Base-by-base conservation (phyloP, 2,113 vertebrate genomes). In the Vireo altiloquus region DNA sequence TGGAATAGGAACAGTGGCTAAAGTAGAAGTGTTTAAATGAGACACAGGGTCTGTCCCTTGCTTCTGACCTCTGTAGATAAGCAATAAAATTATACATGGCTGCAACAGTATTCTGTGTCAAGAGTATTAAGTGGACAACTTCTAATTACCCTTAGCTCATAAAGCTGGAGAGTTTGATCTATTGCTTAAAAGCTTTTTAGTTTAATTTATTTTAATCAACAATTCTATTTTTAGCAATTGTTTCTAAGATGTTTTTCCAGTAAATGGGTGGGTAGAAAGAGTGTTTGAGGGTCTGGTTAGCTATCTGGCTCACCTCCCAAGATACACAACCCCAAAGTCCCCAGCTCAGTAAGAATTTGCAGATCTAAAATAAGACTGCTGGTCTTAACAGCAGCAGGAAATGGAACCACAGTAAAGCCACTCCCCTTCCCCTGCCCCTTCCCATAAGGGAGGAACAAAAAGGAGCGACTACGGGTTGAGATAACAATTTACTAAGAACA, bases 1-100 rank as follows among this genome's bases (percentile, higher is more conserved):
- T 82, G 46, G 94, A 97, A 90, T 70, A 92, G 75, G 65, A 94
- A 82, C 49, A 64, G 74, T 54, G 46, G 82, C 80, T 93, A 86
- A 96, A 93, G 84, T 49, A 89, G 52, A 78, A 90, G 33, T 90
- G 70, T 96, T 97, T 96, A 91, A 94, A 94, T 4, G 27, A 96
- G 79, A 94, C 65, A 90, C 57, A 64, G 50, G 22, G 79, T 93
- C 87, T 80, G 65, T 96, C 96, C 59, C 70, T 94, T 95, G 76
- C 74, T 82, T 97, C 88, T 94, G 88, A 96, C 92, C 96, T 96
- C 57, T 90, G 42, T 37, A 96, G 91, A 89, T 96, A 97, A 97
- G 87, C 68, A 83, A 87, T 94, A 95, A 97, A 96, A 96, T 93
- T 91, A 94, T 93, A 91, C 15, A 10, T 64, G 84, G 89, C 59